Base-by-base conservation (phyloP, 2,888 invertebrate genomes). In the Siphonodentalium dalli region DNA sequence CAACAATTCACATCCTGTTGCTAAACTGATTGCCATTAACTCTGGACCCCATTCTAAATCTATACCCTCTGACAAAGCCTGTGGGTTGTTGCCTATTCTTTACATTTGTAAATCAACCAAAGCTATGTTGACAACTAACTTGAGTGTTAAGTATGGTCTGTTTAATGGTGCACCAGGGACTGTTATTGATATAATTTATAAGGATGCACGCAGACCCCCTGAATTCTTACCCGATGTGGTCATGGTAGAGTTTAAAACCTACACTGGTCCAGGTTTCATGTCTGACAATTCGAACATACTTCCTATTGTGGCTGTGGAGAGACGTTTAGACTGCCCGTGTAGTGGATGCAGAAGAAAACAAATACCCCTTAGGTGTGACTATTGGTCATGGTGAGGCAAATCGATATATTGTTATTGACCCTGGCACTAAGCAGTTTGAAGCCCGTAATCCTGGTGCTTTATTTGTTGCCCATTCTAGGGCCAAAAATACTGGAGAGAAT, bases 1-100 rank as follows among this genome's bases (percentile, higher is more conserved):
- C 7, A 63, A 58, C 48, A 11, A 42, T 29, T 6, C n/a, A n/a
- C 20, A 18, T 47, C 61, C 60, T 20, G 35, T 63, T 15, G 63
- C 56, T 13, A 45, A 27, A 27, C 6, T 52, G 2, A 35, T 9
- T 38, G 41, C 39, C 4, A 13, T 37, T 11, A 18, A 20, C n/a
- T 21, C 20, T 23, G 48, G 54, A 2, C 24, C 31, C 8, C 58
- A 54, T 37, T 54, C 48, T 8, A 48, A 52, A 46, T 15, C 39
- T 23, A 18, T 18, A 26, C 9, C 28, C 21, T 35, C 26, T 23
- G 49, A 49, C 23, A 49, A 28, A n/a, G n/a, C n/a, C n/a, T n/a
- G n/a, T n/a, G n/a, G n/a, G n/a, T n/a, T n/a, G n/a, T n/a, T 50
- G 20, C 18, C 13, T 1, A 35, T 3, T 2, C 9, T 46, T 2